Evolutionary conservation across 64 coral and sea anemone species (phyloP).

Genomic region (Cladopsammia gracilis): DNA sequence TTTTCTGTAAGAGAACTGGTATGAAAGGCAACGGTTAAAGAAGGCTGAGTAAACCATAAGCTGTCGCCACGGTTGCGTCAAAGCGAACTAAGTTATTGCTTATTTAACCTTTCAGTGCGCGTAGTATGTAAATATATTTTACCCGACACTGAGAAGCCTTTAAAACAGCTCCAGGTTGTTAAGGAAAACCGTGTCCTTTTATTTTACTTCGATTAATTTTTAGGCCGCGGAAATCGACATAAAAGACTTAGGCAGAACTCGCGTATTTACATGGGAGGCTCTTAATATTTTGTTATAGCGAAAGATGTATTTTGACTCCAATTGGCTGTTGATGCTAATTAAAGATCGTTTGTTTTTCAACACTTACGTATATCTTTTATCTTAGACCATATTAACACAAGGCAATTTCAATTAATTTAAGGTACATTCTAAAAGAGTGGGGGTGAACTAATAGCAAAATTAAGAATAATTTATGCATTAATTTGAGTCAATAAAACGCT

Average conservation of each 20-base stretch:
- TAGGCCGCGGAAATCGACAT: no score
- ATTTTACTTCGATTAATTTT: no score
- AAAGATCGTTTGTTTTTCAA: not conserved
- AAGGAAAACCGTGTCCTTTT: no score
- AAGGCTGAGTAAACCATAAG: not conserved
- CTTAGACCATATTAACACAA: not conserved
- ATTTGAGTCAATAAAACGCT: constrained; percentile 42
- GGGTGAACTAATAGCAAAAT: not conserved
- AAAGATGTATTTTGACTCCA: no score
- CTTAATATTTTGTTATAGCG: no score
- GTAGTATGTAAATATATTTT: constrained; percentile 2
- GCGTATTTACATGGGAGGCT: no score
- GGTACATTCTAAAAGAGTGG: not conserved
- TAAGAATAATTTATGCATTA: constrained; percentile 23
- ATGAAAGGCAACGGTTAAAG: not conserved
- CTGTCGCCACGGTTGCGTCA: not conserved
- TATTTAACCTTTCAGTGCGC: not conserved
- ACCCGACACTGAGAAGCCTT: not conserved
- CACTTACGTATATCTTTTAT: not conserved
- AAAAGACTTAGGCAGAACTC: no score
- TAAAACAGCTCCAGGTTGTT: not conserved
- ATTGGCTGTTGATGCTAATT: no score
- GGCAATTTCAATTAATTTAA: not conserved
- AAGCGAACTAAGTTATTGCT: constrained; percentile 6
- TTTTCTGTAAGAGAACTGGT: no score